Evolutionary conservation across 2,888 invertebrate species (phyloP).

Genomic region (Malthinus flaveolus): DNA sequence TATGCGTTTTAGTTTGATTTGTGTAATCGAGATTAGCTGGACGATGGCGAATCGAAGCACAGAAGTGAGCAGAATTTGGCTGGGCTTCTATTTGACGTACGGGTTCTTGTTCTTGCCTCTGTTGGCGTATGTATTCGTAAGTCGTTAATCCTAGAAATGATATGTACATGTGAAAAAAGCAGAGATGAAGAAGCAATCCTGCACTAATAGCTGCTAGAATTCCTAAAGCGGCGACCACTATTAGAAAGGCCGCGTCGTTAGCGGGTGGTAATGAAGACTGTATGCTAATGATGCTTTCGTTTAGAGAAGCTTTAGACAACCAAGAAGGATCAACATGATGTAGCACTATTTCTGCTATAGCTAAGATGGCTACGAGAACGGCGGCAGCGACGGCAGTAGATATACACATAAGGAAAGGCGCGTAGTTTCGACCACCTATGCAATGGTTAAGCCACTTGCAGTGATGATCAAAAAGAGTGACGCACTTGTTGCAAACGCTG

Average conservation of each 20-base stretch:
- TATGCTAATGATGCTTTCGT: constrained; percentile 25
- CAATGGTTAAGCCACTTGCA: constrained; percentile 99
- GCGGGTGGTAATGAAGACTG: constrained; percentile 47
- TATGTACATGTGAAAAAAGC: constrained; percentile 88
- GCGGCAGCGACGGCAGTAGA: constrained; percentile 76
- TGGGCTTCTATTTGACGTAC: constrained; percentile 9
- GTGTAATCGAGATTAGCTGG: constrained; percentile 55
- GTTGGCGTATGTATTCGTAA: constrained; percentile 79
- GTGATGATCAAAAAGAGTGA: constrained; percentile 93
- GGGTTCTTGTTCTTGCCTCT: constrained; percentile 53
- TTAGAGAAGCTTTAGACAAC: constrained; percentile 56
- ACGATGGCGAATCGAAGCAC: constrained; percentile 37
- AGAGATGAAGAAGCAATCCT: constrained; percentile 78
- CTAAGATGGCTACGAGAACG: constrained; percentile 69
- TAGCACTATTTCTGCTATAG: constrained; percentile 70
- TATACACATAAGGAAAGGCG: constrained; percentile 79
- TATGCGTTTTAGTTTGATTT: constrained; percentile 38
- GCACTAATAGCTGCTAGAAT: constrained; percentile 75
- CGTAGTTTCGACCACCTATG: constrained; percentile 89
- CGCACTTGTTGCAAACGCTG: constrained; percentile 96
- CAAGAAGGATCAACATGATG: constrained; percentile 63
- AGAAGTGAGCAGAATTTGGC: constrained; percentile 24
- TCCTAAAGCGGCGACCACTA: constrained; percentile 66
- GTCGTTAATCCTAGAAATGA: constrained; percentile 83
- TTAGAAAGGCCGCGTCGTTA: constrained; percentile 63